Conservation (phyloP, 2,888 invertebrate species). For the Bruchidius siliquastri region DNA sequence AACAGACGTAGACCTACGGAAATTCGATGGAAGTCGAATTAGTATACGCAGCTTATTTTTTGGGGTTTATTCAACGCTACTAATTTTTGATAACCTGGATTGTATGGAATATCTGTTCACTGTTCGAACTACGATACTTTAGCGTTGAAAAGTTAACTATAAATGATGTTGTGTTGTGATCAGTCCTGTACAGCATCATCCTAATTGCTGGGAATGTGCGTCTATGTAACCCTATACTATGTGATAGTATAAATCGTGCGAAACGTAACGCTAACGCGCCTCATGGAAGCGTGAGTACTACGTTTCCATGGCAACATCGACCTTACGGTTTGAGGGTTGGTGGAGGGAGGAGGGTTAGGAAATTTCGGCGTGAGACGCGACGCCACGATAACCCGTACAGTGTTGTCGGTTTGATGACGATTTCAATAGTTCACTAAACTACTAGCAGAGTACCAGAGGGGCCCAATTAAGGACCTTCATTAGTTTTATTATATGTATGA, state of each 20-base stretch:
- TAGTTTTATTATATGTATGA: too few relatives aligned
- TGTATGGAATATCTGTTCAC: too few relatives aligned
- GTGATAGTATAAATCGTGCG: conserved; percentile 23
- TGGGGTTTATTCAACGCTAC: too few relatives aligned
- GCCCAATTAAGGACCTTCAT: background rate
- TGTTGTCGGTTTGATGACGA: background rate
- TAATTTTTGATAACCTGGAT: too few relatives aligned
- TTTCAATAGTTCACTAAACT: background rate
- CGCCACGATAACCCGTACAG: background rate
- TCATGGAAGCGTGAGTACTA: conserved; percentile 37
- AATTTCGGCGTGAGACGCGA: background rate
- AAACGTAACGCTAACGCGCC: conserved; percentile 35
- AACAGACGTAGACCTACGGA: too few relatives aligned
- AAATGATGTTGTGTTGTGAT: too few relatives aligned
- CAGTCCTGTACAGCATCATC: background rate
- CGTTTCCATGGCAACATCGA: conserved; percentile 38
- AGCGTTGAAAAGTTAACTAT: too few relatives aligned
- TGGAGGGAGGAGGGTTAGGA: background rate
- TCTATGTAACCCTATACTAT: background rate
- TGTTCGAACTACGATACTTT: too few relatives aligned
- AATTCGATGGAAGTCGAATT: too few relatives aligned
- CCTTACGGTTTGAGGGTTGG: conserved; percentile 19
- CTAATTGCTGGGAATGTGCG: too few relatives aligned
- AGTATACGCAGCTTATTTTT: too few relatives aligned
- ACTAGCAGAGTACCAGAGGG: background rate